These are phyloP conservation scores for Vanessa tameamea DNA, from an alignment of 1,140 invertebrate species.

Conservation along the genomic window DNA sequence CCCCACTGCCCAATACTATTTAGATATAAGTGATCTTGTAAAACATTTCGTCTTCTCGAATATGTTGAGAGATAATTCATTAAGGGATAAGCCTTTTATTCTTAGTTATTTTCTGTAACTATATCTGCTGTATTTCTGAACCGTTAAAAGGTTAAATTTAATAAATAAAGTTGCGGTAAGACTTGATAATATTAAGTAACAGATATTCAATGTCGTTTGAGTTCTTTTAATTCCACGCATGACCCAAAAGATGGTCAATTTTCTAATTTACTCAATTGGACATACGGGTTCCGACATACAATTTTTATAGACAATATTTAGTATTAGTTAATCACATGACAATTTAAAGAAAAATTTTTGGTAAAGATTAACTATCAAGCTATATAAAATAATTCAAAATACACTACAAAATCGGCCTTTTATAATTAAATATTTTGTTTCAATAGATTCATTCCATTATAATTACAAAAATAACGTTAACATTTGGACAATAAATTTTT, in stretches of 20 bases:
- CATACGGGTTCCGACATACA: not conserved
- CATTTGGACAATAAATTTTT: too few species aligned
- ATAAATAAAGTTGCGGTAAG: not conserved
- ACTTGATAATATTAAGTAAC: not conserved
- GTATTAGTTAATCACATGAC: not conserved
- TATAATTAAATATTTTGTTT: too few species aligned
- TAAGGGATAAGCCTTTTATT: too few species aligned
- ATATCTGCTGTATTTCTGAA: too few species aligned
- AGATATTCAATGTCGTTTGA: not conserved
- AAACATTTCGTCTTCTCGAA: too few species aligned
- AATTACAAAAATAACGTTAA: too few species aligned
- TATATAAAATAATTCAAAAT: not conserved
- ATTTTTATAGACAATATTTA: constrained; percentile 2
- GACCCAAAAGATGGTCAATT: constrained; percentile 27
- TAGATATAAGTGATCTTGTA: too few species aligned
- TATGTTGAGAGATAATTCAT: too few species aligned
- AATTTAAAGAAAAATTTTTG: not conserved
- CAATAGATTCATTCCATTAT: too few species aligned
- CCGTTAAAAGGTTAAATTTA: not conserved
- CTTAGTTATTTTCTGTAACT: too few species aligned
- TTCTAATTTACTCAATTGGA: constrained; percentile 31
- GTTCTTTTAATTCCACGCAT: constrained; percentile 2
- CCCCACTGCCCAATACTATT: too few species aligned
- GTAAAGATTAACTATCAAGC: not conserved
- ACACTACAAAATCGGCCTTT: too few species aligned